Evolutionary conservation across 2,113 vertebrate species (phyloP), one percentile per base, ranked within the genome.

Genomic region (Solenodon paradoxus): DNA sequence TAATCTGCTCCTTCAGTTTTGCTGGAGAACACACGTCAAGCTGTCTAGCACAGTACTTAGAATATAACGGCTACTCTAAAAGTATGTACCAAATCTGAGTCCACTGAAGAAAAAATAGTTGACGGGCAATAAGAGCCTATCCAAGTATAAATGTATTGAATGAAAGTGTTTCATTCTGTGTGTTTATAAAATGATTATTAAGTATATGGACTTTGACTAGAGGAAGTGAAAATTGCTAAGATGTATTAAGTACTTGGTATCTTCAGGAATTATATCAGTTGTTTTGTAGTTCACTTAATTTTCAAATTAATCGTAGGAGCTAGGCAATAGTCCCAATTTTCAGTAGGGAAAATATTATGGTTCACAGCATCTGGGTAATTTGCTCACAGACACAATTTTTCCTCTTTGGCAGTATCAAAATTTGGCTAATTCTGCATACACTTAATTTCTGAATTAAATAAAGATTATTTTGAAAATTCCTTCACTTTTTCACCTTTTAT

Each of bases 381-480:
- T 95, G 24, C 74, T 90, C 59, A 92, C 51, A 26, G 38, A 79
- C 28, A 88, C 53, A 64, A 17, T 61, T 51, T 85, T 49, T 57
- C 45, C 83, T 78, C 12, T 79, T 74, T 90, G 85, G 38, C 24
- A 72, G 17, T 10, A 35, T 90, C n/a, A 61, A 53, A 32, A 66
- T 64, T 47, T 92, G 88, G 22, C 47, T 95, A 86, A 88, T 94
- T 92, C 79, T 61, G 22, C 75, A 63, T 57, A 55, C 22, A 72
- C 82, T 78, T 32, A 89, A 79, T 68, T 95, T 94, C 74, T 72
- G 42, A 94, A 74, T 96, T 83, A 74, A 87, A 85, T 69, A 90
- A 79, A 32, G 16, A 90, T 71, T 10, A 66, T 66, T 89, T 63
- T 47, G 75, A 95, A 88, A 86, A 77, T 89, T 2, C 12, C 55